These are phyloP conservation scores for Rhogogaster chlorosoma DNA, from an alignment of 2,888 invertebrate genomes.

Conservation along the genomic window DNA sequence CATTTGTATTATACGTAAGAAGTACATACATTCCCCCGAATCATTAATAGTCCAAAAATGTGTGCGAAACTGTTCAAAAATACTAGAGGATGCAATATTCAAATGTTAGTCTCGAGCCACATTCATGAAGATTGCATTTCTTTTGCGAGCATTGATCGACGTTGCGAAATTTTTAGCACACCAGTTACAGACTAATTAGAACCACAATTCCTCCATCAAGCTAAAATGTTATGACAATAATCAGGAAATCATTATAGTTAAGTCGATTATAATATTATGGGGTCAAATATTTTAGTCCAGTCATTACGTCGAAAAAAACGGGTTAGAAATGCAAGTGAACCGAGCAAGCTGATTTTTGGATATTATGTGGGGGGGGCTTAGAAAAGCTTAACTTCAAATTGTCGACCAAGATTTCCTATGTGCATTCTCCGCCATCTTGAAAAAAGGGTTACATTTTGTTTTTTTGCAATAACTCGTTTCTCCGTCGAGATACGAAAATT, in stretches of 20 bases:
- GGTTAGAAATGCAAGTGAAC: no score
- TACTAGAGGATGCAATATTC: background rate
- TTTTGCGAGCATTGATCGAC: background rate
- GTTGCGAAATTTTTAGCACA: background rate
- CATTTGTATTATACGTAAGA: slow-evolving; percentile 8
- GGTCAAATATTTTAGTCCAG: background rate
- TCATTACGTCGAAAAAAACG: no score
- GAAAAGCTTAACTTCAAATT: no score
- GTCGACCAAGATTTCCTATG: no score
- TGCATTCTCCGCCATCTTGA: no score
- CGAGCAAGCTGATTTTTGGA: no score
- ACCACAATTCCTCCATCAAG: background rate
- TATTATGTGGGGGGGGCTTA: no score
- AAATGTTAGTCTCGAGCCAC: background rate
- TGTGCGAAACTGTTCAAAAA: background rate
- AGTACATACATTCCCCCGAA: background rate
- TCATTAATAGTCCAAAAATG: background rate
- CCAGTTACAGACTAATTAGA: background rate
- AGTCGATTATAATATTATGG: background rate
- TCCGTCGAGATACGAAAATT: no score
- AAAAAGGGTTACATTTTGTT: no score
- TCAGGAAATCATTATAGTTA: slow-evolving; percentile 11
- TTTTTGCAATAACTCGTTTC: no score
- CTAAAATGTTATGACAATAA: background rate
- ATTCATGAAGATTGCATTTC: background rate